These are phyloP conservation scores for Monochamus alternatus DNA, from an alignment of 2,888 invertebrate genomes.

Conservation along the genomic window DNA sequence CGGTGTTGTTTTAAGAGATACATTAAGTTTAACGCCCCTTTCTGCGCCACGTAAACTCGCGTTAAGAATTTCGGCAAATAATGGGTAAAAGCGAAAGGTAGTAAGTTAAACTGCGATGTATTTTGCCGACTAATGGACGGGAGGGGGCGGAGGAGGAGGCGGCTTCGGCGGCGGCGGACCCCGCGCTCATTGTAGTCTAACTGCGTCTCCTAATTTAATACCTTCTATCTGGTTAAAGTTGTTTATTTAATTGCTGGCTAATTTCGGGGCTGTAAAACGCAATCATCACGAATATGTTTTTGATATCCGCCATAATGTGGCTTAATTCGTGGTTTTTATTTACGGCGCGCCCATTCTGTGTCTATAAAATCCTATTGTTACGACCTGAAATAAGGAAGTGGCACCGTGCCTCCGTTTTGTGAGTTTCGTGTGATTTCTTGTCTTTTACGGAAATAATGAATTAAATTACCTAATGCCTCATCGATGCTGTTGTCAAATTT, in stretches of 20 bases:
- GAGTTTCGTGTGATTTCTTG: too few relatives aligned
- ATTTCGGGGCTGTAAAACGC: slow-evolving; percentile 8
- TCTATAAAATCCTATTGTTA: not conserved
- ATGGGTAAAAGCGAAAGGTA: slow-evolving; percentile 32
- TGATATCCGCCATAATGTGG: slow-evolving; percentile 12
- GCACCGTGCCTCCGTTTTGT: not conserved
- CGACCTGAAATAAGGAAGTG: slow-evolving; percentile 1
- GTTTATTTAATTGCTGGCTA: slow-evolving; percentile 10
- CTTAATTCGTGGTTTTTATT: slow-evolving; percentile 7
- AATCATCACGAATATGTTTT: slow-evolving; percentile 10
- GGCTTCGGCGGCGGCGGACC: not conserved
- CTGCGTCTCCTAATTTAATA: slow-evolving; percentile 11
- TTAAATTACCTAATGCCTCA: too few relatives aligned
- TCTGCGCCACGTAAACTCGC: slow-evolving; percentile 24
- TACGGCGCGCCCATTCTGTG: not conserved
- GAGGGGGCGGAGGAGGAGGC: not conserved
- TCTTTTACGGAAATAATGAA: too few relatives aligned
- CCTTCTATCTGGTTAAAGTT: slow-evolving; percentile 21
- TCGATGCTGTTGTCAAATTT: too few relatives aligned
- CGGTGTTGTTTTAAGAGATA: slow-evolving; percentile 49
- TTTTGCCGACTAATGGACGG: slow-evolving; percentile 19
- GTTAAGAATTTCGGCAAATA: slow-evolving; percentile 37
- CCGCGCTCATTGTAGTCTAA: slow-evolving; percentile 14
- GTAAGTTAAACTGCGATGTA: slow-evolving; percentile 19
- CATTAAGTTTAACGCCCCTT: slow-evolving; percentile 40